phyloP scores from a whole-genome alignment of 2,113 vertebrate genomes.

The Cacatua alba region DNA sequence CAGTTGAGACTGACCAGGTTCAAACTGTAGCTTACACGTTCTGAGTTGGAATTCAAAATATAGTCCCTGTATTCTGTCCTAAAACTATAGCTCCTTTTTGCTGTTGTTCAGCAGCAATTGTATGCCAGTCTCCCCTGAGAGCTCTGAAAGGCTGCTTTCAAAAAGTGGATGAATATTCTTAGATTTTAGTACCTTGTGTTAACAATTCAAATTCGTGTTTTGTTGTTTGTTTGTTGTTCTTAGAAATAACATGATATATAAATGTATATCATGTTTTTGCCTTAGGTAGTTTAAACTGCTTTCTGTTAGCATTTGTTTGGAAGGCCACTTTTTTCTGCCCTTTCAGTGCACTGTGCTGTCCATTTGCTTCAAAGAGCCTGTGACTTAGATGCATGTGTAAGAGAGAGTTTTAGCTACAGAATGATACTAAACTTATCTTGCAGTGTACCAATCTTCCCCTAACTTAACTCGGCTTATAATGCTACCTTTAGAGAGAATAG shows the following conservation, averaged over 20 bases:
- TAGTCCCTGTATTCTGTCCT: background rate
- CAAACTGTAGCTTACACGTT: background rate
- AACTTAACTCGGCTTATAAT: background rate
- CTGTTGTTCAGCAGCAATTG: slow-evolving; percentile 23
- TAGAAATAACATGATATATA: background rate
- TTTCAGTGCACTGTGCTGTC: background rate
- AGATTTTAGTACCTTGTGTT: background rate
- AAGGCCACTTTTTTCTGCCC: background rate
- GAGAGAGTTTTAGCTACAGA: background rate
- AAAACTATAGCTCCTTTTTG: slow-evolving; percentile 4
- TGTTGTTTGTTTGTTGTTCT: background rate
- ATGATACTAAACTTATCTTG: background rate
- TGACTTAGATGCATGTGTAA: background rate
- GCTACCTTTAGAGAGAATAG: background rate
- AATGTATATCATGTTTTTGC: background rate
- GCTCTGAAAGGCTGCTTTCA: background rate
- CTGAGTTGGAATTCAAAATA: slow-evolving; percentile 2
- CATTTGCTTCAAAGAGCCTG: background rate
- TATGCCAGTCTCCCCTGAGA: background rate
- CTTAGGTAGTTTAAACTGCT: background rate
- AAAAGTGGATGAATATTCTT: background rate
- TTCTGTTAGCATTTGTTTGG: background rate
- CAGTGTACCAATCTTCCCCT: background rate
- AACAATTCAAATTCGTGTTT: background rate
- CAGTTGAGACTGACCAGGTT: background rate